Conservation (phyloP, 1,140 invertebrate species). For the Sitobion miscanthi region DNA sequence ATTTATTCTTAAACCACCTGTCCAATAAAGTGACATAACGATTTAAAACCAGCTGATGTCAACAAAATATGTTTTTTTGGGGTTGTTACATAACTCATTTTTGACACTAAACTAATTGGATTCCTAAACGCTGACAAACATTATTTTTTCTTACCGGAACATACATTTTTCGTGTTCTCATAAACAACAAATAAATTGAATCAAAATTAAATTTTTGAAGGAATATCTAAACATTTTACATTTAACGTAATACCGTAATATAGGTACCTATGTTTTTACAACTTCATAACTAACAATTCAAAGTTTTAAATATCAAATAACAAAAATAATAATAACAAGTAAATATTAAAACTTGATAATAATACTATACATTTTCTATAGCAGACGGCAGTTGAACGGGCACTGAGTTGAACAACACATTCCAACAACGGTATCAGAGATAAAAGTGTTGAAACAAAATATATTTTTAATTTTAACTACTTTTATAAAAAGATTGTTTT, state of each 20-base stretch:
- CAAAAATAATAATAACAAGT: background rate
- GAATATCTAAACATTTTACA: background rate
- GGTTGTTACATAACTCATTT: conserved; percentile 3
- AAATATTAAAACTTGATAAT: background rate
- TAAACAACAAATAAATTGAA: background rate
- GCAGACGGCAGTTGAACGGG: background rate
- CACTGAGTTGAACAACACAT: too few species aligned
- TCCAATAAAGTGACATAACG: background rate
- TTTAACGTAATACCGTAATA: too few species aligned
- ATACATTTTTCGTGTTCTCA: background rate
- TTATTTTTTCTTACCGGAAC: background rate
- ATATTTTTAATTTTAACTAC: background rate
- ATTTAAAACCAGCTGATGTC: background rate
- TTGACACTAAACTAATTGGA: background rate
- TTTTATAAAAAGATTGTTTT: background rate
- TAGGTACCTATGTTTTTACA: too few species aligned
- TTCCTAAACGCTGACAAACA: background rate
- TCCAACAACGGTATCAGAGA: too few species aligned
- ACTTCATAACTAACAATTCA: background rate
- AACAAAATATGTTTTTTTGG: background rate
- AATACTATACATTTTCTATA: background rate
- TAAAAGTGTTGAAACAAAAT: background rate
- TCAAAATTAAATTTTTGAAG: background rate
- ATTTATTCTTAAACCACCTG: background rate
- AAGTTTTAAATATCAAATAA: background rate